These are phyloP conservation scores for Eristalis intricaria DNA, from an alignment of 2,888 invertebrate species.

Conservation along the genomic window DNA sequence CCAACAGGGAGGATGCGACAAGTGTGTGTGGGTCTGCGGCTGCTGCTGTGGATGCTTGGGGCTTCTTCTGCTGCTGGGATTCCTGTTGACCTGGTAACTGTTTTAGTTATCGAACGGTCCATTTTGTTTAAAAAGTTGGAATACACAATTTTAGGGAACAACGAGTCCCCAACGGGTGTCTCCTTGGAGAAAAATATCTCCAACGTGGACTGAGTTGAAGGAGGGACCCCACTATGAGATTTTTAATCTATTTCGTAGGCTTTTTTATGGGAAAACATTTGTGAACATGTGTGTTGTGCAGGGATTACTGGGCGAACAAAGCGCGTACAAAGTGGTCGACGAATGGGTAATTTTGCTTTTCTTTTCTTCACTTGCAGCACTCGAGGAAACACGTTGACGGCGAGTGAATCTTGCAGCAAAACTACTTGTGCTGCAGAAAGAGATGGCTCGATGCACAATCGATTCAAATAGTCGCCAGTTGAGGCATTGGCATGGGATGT, in stretches of 20 bases:
- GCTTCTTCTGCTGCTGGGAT: constrained; percentile 19
- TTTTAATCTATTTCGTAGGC: constrained; percentile 16
- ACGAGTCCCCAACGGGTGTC: neutral
- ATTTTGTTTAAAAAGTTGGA: constrained; percentile 77
- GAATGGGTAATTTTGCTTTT: no score
- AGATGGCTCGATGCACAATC: neutral
- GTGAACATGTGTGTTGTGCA: constrained; percentile 69
- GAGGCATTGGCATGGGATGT: constrained; percentile 13
- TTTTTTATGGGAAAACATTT: constrained; percentile 46
- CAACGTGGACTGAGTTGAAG: constrained; percentile 73
- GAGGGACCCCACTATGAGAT: neutral
- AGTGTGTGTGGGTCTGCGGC: neutral
- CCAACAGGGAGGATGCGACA: constrained; percentile 31
- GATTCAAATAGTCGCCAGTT: constrained; percentile 5
- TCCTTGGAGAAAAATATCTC: constrained; percentile 31
- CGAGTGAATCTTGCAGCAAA: neutral
- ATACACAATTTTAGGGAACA: constrained; percentile 59
- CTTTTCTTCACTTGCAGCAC: neutral
- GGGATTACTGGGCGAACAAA: constrained; percentile 61
- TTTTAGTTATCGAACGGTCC: constrained; percentile 81
- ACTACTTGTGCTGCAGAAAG: neutral
- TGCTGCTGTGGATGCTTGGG: neutral
- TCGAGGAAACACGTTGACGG: neutral
- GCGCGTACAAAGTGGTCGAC: neutral
- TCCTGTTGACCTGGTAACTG: constrained; percentile 79